These are phyloP conservation scores for Drosophila mayri DNA, from an alignment of 1,140 invertebrate species.

Conservation along the genomic window DNA sequence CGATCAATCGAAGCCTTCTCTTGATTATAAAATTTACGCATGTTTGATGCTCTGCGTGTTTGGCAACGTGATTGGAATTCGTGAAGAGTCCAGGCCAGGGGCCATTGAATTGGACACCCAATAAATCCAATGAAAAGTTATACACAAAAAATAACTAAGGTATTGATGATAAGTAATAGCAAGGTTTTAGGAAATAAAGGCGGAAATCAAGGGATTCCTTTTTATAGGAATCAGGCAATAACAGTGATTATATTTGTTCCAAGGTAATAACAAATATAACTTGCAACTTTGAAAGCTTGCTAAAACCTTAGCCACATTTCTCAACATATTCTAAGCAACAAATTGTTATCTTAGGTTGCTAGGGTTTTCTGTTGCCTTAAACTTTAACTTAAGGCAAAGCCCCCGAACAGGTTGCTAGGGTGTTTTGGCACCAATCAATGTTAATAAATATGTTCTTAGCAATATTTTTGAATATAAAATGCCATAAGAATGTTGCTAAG, in stretches of 20 bases:
- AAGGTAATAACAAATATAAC: background rate
- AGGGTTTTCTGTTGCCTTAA: background rate
- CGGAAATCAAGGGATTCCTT: background rate
- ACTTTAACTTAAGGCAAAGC: too few relatives aligned
- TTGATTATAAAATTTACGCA: constrained; percentile 82
- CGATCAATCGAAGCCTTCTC: constrained; percentile 58
- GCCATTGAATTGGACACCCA: constrained; percentile 31
- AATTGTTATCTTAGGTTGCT: background rate
- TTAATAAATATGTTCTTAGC: background rate
- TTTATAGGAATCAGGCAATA: background rate
- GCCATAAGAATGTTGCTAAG: background rate
- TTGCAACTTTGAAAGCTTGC: background rate
- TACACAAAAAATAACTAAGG: constrained; percentile 1
- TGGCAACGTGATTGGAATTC: constrained; percentile 61
- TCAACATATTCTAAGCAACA: background rate
- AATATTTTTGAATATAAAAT: background rate
- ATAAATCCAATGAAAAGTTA: constrained; percentile 3
- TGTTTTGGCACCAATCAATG: background rate
- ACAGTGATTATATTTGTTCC: background rate
- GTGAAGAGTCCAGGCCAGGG: constrained; percentile 5
- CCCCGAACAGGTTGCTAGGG: background rate
- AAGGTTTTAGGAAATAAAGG: background rate
- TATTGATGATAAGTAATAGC: background rate
- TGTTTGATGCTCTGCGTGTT: constrained; percentile 61
- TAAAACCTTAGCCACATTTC: background rate